Base-by-base conservation (phyloP, 2,888 invertebrate genomes). In the Poecilobothrus nobilitatus region DNA sequence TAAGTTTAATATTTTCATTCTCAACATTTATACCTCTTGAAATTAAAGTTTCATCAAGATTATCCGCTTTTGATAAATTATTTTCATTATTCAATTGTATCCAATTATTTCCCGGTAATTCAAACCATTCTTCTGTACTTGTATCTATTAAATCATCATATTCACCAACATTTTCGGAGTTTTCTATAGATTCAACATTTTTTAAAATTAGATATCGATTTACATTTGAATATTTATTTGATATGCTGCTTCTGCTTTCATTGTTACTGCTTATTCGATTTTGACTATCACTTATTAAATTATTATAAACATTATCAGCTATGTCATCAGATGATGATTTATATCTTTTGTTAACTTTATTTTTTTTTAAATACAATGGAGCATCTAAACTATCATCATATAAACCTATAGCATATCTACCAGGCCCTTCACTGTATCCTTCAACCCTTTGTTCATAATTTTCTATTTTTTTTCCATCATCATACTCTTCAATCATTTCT, bases 361-460 rank as follows among this genome's bases (percentile, higher is more conserved):
- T 67, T 68, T 68, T 34, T 9, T 18, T 53, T 53, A 53, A 18
- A 12, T 53, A 8, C 2, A 53, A 20, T 62, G 62, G 27, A 12
- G 63, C 70, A 33, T 69, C 69, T 18, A 67, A 65, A 21, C 62
- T 64, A 41, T 71, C 68, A 18, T 63, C 33, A 63, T 69, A 71
- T 27, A 72, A 22, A 8, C 70, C 68, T 34, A 72, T 66, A 22
- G 70, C 68, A 62, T 72, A 70, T 18, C 69, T 67, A n/a, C 70
- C 69, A 8, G 68, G 70, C 41, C 53, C 69, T 10, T 68, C 69
- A 62, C 53, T 41, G 1, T 5, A 3, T 27, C 15, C 12, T 44
- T 44, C 4, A n/a, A 7, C 2, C 27, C 27, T n/a, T 27, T 67
- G 15, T 63, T 66, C 44, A 18, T 69, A 22, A 18, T 67, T 27